Evolutionary conservation across 2,888 invertebrate species (phyloP), one percentile per base, ranked within the genome.

Genomic region (Pseudoips prasinana): DNA sequence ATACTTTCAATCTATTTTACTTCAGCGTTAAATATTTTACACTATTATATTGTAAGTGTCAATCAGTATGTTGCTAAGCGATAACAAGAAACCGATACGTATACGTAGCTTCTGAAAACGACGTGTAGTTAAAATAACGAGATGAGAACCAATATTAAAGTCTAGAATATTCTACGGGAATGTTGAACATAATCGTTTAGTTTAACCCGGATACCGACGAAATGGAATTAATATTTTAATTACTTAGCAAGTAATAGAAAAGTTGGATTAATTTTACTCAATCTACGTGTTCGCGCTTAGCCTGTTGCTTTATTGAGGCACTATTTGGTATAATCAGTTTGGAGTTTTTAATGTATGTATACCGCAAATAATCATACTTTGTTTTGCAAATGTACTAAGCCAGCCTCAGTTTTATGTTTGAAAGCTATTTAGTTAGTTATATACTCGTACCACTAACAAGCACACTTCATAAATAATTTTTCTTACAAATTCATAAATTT

Each of bases 191-290:
- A 39, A 46, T 35, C 37, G 46, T 41, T n/a, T 5, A 14, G 14
- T 33, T 38, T 20, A 39, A 38, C 33, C 36, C 42, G 35, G 33
- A 45, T 38, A 46, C 25, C 44, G 36, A 25, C 48, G 44, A 38
- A 48, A 46, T 46, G 49, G 34, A 45, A 49, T 49, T 50, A 46
- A 50, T 49, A 49, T 46, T 49, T 46, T 46, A 41, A 49, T 49
- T 46, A 41, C 46, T 46, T 38, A 27, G 31, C 25, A 34, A 41
- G 41, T 49, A 37, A 33, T 11, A 35, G 24, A 25, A 35, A 30
- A 49, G 30, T 41, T 46, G 35, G 41, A 49, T 50, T 35, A 41
- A 41, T 42, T 49, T 46, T 11, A 33, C 34, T 38, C 46, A 30
- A 50, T 46, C 26, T 35, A 27, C 26, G 42, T 49, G 38, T 46